phyloP scores from a whole-genome alignment of 2,113 vertebrate genomes.

The Maccullochella peelii region DNA sequence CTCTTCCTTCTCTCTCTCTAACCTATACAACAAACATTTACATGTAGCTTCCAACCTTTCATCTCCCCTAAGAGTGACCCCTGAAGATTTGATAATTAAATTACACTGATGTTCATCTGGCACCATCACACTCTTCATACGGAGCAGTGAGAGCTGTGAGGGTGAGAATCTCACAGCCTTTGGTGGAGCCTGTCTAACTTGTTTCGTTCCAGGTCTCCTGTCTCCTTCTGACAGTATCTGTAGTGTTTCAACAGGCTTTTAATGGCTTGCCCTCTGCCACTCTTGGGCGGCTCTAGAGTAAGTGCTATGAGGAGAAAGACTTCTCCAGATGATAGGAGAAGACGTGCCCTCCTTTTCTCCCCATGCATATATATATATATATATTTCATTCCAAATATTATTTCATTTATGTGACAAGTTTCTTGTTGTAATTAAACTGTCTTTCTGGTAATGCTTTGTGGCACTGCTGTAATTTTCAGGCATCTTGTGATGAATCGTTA shows the following conservation, averaged over 20 bases:
- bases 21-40: conserved; percentile 6
- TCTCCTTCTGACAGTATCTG: conserved; percentile 88
- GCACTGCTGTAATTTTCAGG: conserved; percentile 1
- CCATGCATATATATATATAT: neutral
- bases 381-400: neutral
- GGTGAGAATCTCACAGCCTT: conserved; percentile 21
- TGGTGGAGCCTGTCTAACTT: conserved; percentile 70
- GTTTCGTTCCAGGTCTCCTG: conserved; percentile 69
- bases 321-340: conserved; percentile 84
- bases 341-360: conserved; percentile 89
- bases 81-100: conserved; percentile 90
- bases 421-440: neutral
- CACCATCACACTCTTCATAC: conserved; percentile 87
- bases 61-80: conserved; percentile 76
- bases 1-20: neutral
- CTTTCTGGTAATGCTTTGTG: conserved; percentile 1
- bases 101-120: conserved; percentile 90
- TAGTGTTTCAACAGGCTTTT: conserved; percentile 96
- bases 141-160: conserved; percentile 74
- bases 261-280: conserved; percentile 90
- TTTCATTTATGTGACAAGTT: neutral
- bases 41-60: conserved; percentile 46
- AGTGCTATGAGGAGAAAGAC: conserved; percentile 85
- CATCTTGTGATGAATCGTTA: conserved; percentile 47
- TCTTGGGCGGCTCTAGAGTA: conserved; percentile 92